phyloP scores from a whole-genome alignment of 1,140 invertebrate genomes.

The Drosophila sturtevanti region DNA sequence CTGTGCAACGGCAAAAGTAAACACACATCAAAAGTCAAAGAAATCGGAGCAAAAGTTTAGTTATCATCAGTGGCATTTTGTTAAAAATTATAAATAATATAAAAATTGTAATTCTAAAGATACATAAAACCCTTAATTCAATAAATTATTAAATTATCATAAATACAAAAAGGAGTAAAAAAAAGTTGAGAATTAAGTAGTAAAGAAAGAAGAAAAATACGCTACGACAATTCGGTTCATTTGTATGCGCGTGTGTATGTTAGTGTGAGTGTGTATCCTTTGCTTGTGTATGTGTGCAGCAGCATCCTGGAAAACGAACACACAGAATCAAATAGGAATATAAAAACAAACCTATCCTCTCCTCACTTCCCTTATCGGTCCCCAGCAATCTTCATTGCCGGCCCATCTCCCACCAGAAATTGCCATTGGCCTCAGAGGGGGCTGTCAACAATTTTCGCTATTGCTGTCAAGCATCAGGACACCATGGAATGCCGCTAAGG shows the following conservation, averaged over 20 bases:
- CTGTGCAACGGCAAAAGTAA: constrained; percentile 7
- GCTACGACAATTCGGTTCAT: constrained; percentile 10
- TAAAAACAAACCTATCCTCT: constrained; percentile 6
- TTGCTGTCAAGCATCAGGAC: constrained; percentile 11
- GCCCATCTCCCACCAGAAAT: neutral
- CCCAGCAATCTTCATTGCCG: neutral
- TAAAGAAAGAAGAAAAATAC: constrained; percentile 6
- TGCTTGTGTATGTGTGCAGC: constrained; percentile 35
- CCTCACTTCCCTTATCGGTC: neutral
- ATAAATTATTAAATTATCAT: neutral
- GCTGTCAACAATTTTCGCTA: constrained; percentile 22
- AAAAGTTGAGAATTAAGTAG: neutral
- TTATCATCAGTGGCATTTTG: neutral
- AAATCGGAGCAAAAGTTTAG: neutral
- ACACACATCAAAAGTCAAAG: constrained; percentile 3
- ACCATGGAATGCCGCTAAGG: constrained; percentile 39
- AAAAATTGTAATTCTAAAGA: neutral
- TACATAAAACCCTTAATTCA: neutral
- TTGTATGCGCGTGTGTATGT: constrained; percentile 11
- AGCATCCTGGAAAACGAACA: constrained; percentile 48
- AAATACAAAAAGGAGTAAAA: neutral
- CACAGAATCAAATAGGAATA: constrained; percentile 21
- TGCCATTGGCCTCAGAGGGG: neutral
- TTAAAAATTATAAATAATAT: neutral
- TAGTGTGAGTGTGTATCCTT: constrained; percentile 31